These are phyloP conservation scores for Azorinus chamasolen DNA, from an alignment of 2,888 invertebrate species.

Conservation along the genomic window DNA sequence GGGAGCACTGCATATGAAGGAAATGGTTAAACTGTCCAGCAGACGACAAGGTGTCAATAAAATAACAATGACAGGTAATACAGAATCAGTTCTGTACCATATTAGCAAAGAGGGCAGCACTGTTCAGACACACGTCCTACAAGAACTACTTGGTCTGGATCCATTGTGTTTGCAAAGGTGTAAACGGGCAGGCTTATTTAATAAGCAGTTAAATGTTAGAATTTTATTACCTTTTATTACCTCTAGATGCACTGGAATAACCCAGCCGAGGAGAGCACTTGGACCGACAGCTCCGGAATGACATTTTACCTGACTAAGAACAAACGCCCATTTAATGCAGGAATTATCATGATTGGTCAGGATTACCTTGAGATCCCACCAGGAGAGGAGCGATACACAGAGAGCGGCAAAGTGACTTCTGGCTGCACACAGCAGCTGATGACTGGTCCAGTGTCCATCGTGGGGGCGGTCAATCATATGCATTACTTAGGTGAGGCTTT, in stretches of 20 bases:
- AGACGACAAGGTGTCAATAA: too few relatives aligned
- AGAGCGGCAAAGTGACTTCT: slow-evolving; percentile 30
- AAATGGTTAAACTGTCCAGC: too few relatives aligned
- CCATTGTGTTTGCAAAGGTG: too few relatives aligned
- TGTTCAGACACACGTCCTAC: too few relatives aligned
- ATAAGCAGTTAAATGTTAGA: too few relatives aligned
- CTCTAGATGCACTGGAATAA: slow-evolving; percentile 75
- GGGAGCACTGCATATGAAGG: too few relatives aligned
- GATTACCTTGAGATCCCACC: slow-evolving; percentile 66
- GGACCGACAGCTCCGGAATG: slow-evolving; percentile 67
- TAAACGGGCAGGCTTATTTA: too few relatives aligned
- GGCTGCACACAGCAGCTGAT: slow-evolving; percentile 39
- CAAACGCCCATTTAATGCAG: slow-evolving; percentile 61
- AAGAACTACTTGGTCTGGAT: too few relatives aligned
- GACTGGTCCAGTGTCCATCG: slow-evolving; percentile 49
- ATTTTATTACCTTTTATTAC: too few relatives aligned
- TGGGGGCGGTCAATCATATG: slow-evolving; percentile 71
- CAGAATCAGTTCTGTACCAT: too few relatives aligned
- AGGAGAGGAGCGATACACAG: slow-evolving; percentile 18
- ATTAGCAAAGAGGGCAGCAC: too few relatives aligned
- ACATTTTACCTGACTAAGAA: slow-evolving; percentile 65
- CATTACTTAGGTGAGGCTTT: slow-evolving; percentile 71
- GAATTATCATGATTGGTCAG: slow-evolving; percentile 65
- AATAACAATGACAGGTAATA: too few relatives aligned
- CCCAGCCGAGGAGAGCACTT: slow-evolving; percentile 36